Percentiles rank a stretch among this genome's conserved stretches.
phyloP scores from a whole-genome alignment of 2,113 vertebrate genomes.

The Tonatia bakeri region DNA sequence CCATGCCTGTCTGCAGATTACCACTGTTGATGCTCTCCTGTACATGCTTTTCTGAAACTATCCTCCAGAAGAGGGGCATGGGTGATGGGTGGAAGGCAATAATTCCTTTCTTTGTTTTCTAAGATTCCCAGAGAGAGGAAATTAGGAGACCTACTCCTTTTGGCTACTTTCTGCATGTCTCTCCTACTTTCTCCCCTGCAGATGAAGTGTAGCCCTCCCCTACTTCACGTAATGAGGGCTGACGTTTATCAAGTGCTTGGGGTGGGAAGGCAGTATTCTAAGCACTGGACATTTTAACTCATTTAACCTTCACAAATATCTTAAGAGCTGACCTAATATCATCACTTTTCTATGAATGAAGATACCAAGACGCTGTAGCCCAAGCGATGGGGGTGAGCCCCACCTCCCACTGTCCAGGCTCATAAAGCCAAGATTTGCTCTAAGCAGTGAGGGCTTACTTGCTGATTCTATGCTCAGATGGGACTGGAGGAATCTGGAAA shows the following conservation, averaged over 20 bases:
- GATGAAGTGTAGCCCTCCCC: not conserved
- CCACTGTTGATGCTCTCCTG: not conserved
- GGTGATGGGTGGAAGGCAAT: not conserved
- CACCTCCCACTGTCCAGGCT: not conserved
- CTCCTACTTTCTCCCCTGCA: not conserved
- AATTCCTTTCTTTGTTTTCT: not conserved
- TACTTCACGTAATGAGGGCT: not conserved
- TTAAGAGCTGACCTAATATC: not conserved
- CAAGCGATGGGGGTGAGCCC: not conserved
- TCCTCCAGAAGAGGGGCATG: accelerated
- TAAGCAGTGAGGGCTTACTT: not conserved
- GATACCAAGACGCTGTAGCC: not conserved
- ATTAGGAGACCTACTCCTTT: not conserved
- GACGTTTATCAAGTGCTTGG: not conserved
- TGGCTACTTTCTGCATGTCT: not conserved
- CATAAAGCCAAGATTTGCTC: not conserved
- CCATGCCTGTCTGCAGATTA: accelerated
- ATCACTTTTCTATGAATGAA: not conserved
- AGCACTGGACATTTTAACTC: not conserved
- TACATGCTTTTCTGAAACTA: not conserved
- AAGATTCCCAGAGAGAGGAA: not conserved
- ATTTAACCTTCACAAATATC: not conserved
- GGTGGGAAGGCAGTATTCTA: not conserved
- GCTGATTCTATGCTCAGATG: not conserved
- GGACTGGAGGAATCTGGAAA: not conserved